phyloP scores from a whole-genome alignment of 2,113 vertebrate species.

The Macrotis lagotis region DNA sequence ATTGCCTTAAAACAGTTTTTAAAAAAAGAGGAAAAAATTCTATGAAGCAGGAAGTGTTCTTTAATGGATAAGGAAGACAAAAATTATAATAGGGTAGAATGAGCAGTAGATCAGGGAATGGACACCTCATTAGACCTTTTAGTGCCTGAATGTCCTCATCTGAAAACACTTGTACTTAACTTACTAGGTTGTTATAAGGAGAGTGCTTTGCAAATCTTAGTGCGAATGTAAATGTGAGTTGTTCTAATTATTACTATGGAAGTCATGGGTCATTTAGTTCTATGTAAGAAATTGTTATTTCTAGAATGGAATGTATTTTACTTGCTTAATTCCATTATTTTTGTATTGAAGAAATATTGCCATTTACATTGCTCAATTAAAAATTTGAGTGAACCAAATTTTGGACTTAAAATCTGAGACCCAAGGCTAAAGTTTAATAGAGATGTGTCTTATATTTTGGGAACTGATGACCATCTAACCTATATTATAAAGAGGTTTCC shows the following conservation, averaged over 20 bases:
- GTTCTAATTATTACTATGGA: background rate
- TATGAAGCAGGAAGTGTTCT: background rate
- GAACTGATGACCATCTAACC: background rate
- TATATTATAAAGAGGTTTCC: background rate
- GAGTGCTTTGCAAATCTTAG: background rate
- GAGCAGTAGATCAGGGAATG: background rate
- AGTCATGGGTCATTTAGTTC: background rate
- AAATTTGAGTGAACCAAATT: background rate
- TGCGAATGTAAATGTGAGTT: background rate
- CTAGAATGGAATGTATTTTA: too few species aligned
- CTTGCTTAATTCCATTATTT: background rate
- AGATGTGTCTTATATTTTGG: background rate
- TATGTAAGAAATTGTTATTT: background rate
- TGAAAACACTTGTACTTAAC: background rate
- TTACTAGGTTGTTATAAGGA: background rate
- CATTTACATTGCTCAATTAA: background rate
- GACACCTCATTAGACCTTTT: background rate
- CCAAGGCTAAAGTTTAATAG: background rate
- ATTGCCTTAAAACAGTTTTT: too few species aligned
- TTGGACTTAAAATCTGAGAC: background rate
- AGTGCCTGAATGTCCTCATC: background rate
- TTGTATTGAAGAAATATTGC: background rate
- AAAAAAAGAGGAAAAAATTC: too few species aligned
- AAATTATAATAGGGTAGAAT: background rate
- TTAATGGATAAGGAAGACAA: background rate